These are phyloP conservation scores for Crepidodera aurea DNA, from an alignment of 2,888 invertebrate species.

Conservation along the genomic window DNA sequence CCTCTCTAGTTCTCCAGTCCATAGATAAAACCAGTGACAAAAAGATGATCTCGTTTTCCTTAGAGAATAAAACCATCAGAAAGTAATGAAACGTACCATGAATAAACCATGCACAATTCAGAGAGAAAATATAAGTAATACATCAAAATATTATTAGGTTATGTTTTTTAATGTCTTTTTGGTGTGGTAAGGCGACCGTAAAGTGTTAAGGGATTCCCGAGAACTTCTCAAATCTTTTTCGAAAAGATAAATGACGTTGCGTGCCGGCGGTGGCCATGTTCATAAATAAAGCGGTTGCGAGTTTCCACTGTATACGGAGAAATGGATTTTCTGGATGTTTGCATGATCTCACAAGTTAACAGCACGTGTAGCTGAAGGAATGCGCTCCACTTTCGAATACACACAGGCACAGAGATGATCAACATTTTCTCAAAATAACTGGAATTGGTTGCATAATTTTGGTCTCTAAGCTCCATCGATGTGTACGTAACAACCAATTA, in stretches of 20 bases:
- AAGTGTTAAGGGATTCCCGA: slow-evolving; percentile 16
- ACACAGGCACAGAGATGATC: slow-evolving; percentile 8
- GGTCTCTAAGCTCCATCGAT: background rate
- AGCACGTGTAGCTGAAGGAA: slow-evolving; percentile 29
- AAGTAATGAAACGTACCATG: slow-evolving; percentile 1
- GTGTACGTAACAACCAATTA: too few species aligned
- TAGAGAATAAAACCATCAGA: background rate
- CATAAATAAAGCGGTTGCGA: slow-evolving; percentile 35
- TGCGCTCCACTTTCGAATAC: slow-evolving; percentile 12
- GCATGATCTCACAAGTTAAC: slow-evolving; percentile 34
- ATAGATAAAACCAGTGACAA: too few species aligned
- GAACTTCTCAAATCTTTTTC: slow-evolving; percentile 8
- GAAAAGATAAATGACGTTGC: slow-evolving; percentile 37
- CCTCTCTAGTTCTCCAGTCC: too few species aligned
- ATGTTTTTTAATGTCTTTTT: slow-evolving; percentile 10
- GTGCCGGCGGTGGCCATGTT: slow-evolving; percentile 34
- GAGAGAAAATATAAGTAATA: slow-evolving; percentile 6
- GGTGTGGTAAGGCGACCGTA: background rate
- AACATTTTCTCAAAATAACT: slow-evolving; percentile 16
- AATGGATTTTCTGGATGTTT: slow-evolving; percentile 35
- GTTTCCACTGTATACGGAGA: slow-evolving; percentile 12
- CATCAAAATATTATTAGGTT: slow-evolving; percentile 16
- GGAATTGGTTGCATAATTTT: slow-evolving; percentile 5
- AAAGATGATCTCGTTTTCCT: background rate
- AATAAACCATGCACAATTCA: background rate